Evolutionary conservation across 2,888 invertebrate genomes (phyloP).

Genomic region (Scaptodrosophila latifasciaeformis): DNA sequence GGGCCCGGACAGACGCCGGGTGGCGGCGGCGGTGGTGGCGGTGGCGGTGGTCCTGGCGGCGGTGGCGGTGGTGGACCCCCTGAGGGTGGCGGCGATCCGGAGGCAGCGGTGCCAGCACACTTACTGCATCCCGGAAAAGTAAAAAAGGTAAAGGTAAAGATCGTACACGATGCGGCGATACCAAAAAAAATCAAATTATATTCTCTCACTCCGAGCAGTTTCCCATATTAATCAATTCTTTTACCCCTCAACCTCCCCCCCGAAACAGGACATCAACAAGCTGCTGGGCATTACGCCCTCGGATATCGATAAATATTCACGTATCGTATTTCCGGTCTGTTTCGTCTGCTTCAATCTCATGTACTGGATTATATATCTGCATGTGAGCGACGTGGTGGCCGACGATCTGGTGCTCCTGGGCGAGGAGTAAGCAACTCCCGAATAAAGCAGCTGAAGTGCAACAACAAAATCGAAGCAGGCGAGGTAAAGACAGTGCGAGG

Average conservation of each 20-base stretch:
- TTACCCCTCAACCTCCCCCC: conserved; percentile 4
- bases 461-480: conserved; percentile 64
- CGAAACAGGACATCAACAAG: conserved; percentile 87
- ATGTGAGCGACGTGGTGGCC: conserved; percentile 96
- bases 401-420: conserved; percentile 91
- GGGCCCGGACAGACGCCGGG: conserved; percentile 75
- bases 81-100: conserved; percentile 76
- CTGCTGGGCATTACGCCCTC: conserved; percentile 94
- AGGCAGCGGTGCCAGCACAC: conserved; percentile 79
- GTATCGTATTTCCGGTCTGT: conserved; percentile 98
- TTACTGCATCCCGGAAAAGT: conserved; percentile 91
- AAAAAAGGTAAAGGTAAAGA: conserved; percentile 71
- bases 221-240: conserved; percentile 29
- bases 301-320: conserved; percentile 99
- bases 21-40: conserved; percentile 61
- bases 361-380: conserved; percentile 98
- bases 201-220: too few relatives aligned
- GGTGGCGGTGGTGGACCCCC: conserved; percentile 75
- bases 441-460: conserved; percentile 14
- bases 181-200: conserved; percentile 16
- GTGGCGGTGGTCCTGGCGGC: conserved; percentile 51
- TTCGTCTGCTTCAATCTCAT: conserved; percentile 99
- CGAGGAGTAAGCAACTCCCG: conserved; percentile 77
- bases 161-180: conserved; percentile 36
- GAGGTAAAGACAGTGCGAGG: conserved; percentile 68